These are phyloP conservation scores for Dolomedes plantarius DNA, from an alignment of 2,888 invertebrate species.

Conservation along the genomic window DNA sequence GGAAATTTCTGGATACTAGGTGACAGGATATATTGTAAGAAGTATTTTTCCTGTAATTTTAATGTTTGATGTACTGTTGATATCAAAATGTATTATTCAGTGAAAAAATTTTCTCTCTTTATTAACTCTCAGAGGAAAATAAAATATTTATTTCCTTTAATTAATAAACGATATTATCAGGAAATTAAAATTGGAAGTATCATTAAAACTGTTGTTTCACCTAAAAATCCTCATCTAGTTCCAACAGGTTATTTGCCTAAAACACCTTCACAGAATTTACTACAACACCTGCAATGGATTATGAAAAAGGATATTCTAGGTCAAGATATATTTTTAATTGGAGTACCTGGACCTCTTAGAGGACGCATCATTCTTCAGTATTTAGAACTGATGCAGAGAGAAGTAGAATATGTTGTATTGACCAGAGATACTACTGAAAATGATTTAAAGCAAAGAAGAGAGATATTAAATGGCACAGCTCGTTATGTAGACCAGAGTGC, in stretches of 20 bases:
- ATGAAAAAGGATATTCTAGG: slow-evolving; percentile 82
- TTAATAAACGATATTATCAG: not conserved
- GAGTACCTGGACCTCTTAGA: slow-evolving; percentile 90
- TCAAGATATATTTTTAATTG: slow-evolving; percentile 96
- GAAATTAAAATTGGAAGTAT: slow-evolving; percentile 58
- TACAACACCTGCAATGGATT: slow-evolving; percentile 59
- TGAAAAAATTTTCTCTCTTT: not conserved
- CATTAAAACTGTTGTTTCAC: slow-evolving; percentile 74
- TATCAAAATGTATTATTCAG: too few relatives aligned
- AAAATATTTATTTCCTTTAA: not conserved
- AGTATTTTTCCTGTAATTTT: too few relatives aligned
- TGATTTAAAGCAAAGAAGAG: slow-evolving; percentile 95
- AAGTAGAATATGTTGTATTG: slow-evolving; percentile 93
- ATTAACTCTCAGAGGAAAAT: not conserved
- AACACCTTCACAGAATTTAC: not conserved
- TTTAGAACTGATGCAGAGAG: slow-evolving; percentile 90
- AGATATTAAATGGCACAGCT: slow-evolving; percentile 91
- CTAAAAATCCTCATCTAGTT: slow-evolving; percentile 87
- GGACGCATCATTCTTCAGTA: slow-evolving; percentile 88
- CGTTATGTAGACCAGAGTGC: slow-evolving; percentile 96
- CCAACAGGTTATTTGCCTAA: slow-evolving; percentile 82
- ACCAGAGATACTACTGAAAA: slow-evolving; percentile 98
- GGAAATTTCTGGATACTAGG: slow-evolving; percentile 19
- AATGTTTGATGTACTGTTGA: too few relatives aligned
- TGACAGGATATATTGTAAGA: not conserved